A percentile compares a stretch with the other conserved stretches of the same genome.
phyloP scores from a whole-genome alignment of 1,140 invertebrate species.

The Drosophila orena region DNA sequence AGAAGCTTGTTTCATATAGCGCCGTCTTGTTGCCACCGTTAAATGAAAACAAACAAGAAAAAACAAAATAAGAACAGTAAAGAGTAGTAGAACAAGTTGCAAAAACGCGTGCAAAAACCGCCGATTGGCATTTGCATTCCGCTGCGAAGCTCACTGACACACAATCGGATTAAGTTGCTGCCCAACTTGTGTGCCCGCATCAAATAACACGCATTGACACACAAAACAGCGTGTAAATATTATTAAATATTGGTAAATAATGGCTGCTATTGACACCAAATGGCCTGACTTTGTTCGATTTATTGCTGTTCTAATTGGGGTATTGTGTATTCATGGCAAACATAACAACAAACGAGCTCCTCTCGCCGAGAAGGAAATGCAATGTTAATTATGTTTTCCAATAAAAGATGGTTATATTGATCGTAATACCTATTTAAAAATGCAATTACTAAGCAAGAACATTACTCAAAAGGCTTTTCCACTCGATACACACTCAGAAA shows the following conservation, averaged over 20 bases:
- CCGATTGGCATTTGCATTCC: constrained; percentile 32
- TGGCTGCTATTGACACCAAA: constrained; percentile 7
- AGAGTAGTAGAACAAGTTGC: not conserved
- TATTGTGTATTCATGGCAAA: constrained; percentile 1
- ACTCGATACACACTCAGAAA: not conserved
- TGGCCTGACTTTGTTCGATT: constrained; percentile 15
- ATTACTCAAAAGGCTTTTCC: constrained; percentile 1
- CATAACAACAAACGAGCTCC: not conserved
- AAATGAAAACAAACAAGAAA: too few relatives aligned
- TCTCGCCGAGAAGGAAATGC: too few relatives aligned
- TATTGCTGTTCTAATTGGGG: not conserved
- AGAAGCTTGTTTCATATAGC: constrained; percentile 68
- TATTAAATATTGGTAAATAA: constrained; percentile 28
- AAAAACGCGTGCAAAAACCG: constrained; percentile 30
- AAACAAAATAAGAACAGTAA: constrained; percentile 5
- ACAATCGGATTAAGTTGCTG: constrained; percentile 32
- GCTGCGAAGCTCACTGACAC: constrained; percentile 29
- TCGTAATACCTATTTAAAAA: too few relatives aligned
- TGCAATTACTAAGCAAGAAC: not conserved
- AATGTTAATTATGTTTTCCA: too few relatives aligned
- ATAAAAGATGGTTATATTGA: too few relatives aligned
- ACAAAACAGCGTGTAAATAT: constrained; percentile 27
- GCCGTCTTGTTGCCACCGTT: constrained; percentile 8
- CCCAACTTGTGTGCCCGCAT: constrained; percentile 1
- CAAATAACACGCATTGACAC: constrained; percentile 41